Base-by-base conservation (phyloP, 2,113 vertebrate genomes). In the Arvicanthis niloticus region DNA sequence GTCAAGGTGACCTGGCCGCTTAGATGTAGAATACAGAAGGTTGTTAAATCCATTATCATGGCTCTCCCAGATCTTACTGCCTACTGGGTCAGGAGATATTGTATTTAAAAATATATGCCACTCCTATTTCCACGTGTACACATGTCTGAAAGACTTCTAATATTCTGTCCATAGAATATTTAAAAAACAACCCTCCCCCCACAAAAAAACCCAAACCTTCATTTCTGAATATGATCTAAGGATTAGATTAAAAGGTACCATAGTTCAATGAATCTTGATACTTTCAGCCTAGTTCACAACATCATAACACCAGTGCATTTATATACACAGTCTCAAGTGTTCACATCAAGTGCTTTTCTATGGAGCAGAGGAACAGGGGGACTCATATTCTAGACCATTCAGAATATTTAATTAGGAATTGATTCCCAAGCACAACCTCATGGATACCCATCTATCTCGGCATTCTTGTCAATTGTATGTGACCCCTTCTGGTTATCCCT, bases 181-280 rank as follows among this genome's bases (percentile, higher is more conserved):
- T 90, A 53, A 75, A 62, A 91, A 91, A 56, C 51, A 51, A 11
- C 51, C 9, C 51, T 11, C 10, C 51, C 51, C 51, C 51, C 51
- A 6, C 7, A 42, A 34, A n/a, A 7, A 70, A 67, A 37, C 40
- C 3, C n/a, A 68, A 37, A 68, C 70, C 86, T 68, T 91, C 62
- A 16, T 93, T 97, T 96, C 68, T 94, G 37, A 94, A 19, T 40
- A 68, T 70, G 40, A 78, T 48, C 60, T 89, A 6, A 42, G 12
- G 62, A 45, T 88, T 93, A 75, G 4, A 76, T 24, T 76, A 31
- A 12, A 87, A 21, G 6, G 67, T 80, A n/a, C 40, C 31, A 53
- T 73, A 60, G 75, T 48, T 24, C 22, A 91, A 96, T 12, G 10
- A 80, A 62, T 56, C 21, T 31, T 60, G 16, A 68, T 40, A 13